Evolutionary conservation across 2,888 invertebrate species (phyloP), one percentile per base, ranked within the genome.

Genomic region (Drosophila atroscutellata): DNA sequence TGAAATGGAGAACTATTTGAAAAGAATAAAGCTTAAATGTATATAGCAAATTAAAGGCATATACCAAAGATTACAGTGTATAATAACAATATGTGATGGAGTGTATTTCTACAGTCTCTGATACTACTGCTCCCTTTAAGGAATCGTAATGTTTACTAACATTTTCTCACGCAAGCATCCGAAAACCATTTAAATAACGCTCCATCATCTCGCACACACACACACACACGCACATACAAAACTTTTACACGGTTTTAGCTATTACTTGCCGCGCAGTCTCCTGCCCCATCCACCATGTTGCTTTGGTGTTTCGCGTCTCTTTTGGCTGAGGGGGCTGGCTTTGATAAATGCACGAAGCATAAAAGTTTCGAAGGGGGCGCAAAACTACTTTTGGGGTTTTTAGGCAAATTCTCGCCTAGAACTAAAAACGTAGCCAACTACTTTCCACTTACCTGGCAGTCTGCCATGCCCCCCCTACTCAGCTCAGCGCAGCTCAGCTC

Each of bases 361-460:
- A 81, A 83, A 86, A 86, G 86, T 86, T 89, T 54, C 15, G 18
- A 84, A 64, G 62, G 72, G 87, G 64, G 1, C 60, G 74, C 80
- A 81, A 89, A 90, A 86, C 90, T 89, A 89, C 87, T 86, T 90
- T 80, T 62, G 37, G 75, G 84, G 86, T 86, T 90, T 90, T 86
- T 90, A 89, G 90, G 79, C 90, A 90, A 90, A 86, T 86, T 90
- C 77, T 89, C 81, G 83, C 83, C 73, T 78, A 75, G 77, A 85
- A 88, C 85, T 82, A 84, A 87, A 79, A 82, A 76, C 79, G 72
- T 72, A 74, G 77, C 86, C 86, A 89, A 90, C 85, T 85, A 71
- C 83, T 85, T 89, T 80, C 88, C 90, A 86, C 86, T 88, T 88
- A 85, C 90, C 84, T 86, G 90, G 79, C 90, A 68, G 50, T 50